These are phyloP conservation scores for Nemotelus nigrinus DNA, from an alignment of 2,888 invertebrate species.

Conservation along the genomic window DNA sequence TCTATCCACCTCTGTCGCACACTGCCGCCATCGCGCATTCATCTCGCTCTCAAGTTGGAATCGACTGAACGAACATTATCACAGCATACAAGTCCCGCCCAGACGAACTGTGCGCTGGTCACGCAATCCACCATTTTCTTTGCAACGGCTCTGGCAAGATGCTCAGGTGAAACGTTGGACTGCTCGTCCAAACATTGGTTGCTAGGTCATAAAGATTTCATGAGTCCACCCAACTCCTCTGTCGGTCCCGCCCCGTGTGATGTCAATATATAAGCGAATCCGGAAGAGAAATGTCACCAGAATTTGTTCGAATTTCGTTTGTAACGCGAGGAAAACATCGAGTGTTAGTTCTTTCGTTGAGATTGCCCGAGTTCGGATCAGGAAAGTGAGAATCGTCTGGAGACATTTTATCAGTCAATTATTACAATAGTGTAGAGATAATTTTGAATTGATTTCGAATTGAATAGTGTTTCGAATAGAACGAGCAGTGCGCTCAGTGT, in stretches of 20 bases:
- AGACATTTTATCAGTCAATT: too few species aligned
- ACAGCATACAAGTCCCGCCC: slow-evolving; percentile 1
- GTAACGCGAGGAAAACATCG: not conserved
- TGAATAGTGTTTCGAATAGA: too few species aligned
- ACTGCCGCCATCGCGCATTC: not conserved
- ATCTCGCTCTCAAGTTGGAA: not conserved
- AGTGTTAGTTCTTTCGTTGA: not conserved
- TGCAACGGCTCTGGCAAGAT: slow-evolving; percentile 25
- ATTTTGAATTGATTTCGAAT: not conserved
- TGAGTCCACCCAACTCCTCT: slow-evolving; percentile 47
- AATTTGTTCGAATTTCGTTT: slow-evolving; percentile 53
- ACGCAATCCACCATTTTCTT: slow-evolving; percentile 46
- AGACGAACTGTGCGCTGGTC: not conserved
- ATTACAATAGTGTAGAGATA: too few species aligned
- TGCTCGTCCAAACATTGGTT: slow-evolving; percentile 56
- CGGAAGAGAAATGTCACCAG: slow-evolving; percentile 60
- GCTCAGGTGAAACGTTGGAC: not conserved
- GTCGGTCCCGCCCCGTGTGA: slow-evolving; percentile 48
- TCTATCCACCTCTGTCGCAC: slow-evolving; percentile 23
- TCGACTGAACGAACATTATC: not conserved
- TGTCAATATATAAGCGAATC: slow-evolving; percentile 57
- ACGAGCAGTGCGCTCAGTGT: too few species aligned
- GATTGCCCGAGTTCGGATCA: too few species aligned
- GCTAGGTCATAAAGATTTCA: slow-evolving; percentile 52
- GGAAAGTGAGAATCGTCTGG: too few species aligned